Conservation (phyloP, 1,140 invertebrate genomes). For the Ostrea edulis region DNA sequence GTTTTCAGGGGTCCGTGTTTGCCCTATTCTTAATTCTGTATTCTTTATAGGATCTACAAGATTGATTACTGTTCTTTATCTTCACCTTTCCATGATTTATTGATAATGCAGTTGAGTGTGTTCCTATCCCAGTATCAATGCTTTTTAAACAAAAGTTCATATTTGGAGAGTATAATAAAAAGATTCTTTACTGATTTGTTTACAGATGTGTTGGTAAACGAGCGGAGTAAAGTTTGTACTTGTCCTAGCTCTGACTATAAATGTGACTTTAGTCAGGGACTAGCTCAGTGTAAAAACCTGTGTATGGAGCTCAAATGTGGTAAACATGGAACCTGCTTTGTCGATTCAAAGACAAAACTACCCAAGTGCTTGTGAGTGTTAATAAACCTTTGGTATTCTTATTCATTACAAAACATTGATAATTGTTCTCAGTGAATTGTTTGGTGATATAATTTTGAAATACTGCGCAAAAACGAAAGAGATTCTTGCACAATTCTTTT, state of each 20-base stretch:
- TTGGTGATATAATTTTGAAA: no score
- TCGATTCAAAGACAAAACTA: conserved; percentile 6
- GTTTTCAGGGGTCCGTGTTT: no score
- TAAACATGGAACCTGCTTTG: neutral
- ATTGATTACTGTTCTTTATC: no score
- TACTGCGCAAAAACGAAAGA: no score
- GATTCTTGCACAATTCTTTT: neutral
- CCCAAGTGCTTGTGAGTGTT: conserved; percentile 18
- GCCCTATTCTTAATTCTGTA: no score
- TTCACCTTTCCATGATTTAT: no score
- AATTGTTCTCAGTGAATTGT: no score
- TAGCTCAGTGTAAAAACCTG: neutral
- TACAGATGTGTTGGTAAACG: neutral
- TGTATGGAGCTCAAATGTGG: neutral
- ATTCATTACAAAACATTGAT: neutral
- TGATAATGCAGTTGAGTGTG: no score
- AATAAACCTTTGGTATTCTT: neutral
- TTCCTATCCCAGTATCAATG: no score
- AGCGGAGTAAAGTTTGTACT: neutral
- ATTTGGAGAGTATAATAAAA: no score
- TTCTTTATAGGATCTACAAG: no score
- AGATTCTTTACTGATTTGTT: neutral
- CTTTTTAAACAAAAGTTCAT: no score
- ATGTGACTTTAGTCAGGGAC: neutral
- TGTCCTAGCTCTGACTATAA: neutral